These are phyloP conservation scores for Alethe castanea DNA, from an alignment of 2,113 vertebrate genomes.

Conservation along the genomic window DNA sequence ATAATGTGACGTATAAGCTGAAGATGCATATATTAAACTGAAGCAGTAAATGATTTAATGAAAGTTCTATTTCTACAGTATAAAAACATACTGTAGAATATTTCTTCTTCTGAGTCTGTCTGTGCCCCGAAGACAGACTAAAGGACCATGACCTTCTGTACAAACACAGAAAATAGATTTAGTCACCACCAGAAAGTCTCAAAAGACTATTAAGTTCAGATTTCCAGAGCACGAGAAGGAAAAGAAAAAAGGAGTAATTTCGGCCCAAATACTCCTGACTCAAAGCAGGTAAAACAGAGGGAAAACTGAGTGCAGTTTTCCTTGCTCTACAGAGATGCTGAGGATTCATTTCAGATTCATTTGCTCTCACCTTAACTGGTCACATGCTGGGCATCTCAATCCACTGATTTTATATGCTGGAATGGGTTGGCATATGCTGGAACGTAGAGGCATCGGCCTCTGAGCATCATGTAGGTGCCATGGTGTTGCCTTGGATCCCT, in stretches of 20 bases:
- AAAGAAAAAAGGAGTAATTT: neutral
- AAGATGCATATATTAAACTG: neutral
- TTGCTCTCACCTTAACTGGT: neutral
- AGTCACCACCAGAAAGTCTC: neutral
- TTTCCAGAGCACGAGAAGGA: neutral
- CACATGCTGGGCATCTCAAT: neutral
- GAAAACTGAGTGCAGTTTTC: neutral
- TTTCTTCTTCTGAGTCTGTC: neutral
- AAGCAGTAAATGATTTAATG: neutral
- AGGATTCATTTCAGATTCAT: neutral
- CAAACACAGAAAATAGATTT: neutral
- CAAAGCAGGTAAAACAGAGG: neutral
- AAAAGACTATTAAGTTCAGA: neutral
- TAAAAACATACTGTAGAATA: too few species aligned
- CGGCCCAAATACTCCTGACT: neutral
- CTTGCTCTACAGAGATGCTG: neutral
- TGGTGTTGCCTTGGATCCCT: neutral
- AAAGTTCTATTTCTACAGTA: neutral
- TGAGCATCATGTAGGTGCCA: neutral
- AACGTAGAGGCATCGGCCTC: neutral
- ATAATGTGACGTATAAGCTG: neutral
- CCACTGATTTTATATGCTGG: neutral
- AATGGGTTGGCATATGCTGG: rapidly evolving
- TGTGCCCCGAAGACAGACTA: neutral
- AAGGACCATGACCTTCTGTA: neutral